phyloP scores from a whole-genome alignment of 2,888 invertebrate genomes.

The Nasonovia ribisnigri region DNA sequence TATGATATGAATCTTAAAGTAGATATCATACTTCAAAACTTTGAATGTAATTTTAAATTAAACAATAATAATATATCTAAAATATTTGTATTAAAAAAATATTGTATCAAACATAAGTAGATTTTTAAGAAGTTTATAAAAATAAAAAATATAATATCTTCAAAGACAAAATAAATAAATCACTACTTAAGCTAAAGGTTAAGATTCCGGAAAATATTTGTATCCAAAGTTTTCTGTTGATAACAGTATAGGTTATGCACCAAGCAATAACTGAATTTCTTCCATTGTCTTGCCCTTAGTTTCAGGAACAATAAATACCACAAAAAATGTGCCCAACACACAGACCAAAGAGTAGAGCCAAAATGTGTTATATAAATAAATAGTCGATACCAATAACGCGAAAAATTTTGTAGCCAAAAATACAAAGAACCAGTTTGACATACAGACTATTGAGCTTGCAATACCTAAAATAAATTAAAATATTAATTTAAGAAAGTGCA shows the following conservation, averaged over 20 bases:
- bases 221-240: not conserved
- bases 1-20: not conserved
- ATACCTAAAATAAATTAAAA: conserved; percentile 71
- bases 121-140: not conserved
- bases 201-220: not conserved
- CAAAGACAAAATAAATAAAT: not conserved
- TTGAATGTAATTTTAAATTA: not conserved
- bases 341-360: conserved; percentile 65
- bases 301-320: conserved; percentile 67
- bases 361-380: conserved; percentile 71
- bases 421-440: conserved; percentile 85
- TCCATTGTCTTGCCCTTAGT: conserved; percentile 67
- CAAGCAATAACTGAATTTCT: conserved; percentile 66
- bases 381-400: conserved; percentile 73
- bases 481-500: not conserved
- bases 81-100: not conserved
- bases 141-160: not conserved
- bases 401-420: conserved; percentile 83
- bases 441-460: conserved; percentile 83
- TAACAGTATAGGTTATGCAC: not conserved
- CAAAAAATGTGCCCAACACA: conserved; percentile 66
- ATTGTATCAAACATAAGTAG: not conserved
- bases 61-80: not conserved
- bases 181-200: not conserved
- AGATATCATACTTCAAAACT: not conserved